Evolutionary conservation across 2,113 vertebrate genomes (phyloP), one percentile per base, ranked within the genome.

Genomic region (Globicephala melas): DNA sequence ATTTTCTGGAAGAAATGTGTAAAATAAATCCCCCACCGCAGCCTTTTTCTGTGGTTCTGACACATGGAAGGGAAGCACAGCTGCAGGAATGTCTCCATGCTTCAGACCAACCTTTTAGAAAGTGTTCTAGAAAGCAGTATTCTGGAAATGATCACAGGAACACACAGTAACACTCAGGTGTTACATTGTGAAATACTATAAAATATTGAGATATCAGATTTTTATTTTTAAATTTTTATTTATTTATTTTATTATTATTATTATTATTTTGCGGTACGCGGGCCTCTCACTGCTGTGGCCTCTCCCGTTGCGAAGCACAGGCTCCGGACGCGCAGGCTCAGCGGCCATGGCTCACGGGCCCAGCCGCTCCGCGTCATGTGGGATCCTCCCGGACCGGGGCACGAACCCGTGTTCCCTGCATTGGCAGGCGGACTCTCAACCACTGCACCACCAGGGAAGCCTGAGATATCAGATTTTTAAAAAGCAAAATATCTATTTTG

Each of bases 111-210:
- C 8, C 15, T 62, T 88, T 88, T 28, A 50, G 58, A 89, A 33
- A 93, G 26, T n/a, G 23, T 31, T 87, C 60, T 82, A 65, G 90
- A 93, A 84, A 91, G n/a, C 31, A 41, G 21, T n/a, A 12, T 67
- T 71, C 80, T 89, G 21, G 53, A 89, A 95, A 85, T 36, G 7
- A 44, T 33, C 53, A 58, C 74, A 74, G 74, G 55, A 77, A 84
- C 2, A 26, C 38, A n/a, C 26, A 58, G 33, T 55, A 62, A 44
- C n/a, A 21, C 13, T 53, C 63, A 33, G 73, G 81, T 50, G 13
- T 85, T 41, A 53, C 3, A 21, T 91, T 84, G 67, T 63, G 18
- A 55, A 86, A 47, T 67, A 76, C n/a, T 36, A 14, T n/a, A 47
- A 82, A 93, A 86, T 41, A 76, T 18, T 62, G 41, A 50, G 53